Evolutionary conservation across 2,888 invertebrate genomes (phyloP).

Genomic region (Hemithea aestivaria): DNA sequence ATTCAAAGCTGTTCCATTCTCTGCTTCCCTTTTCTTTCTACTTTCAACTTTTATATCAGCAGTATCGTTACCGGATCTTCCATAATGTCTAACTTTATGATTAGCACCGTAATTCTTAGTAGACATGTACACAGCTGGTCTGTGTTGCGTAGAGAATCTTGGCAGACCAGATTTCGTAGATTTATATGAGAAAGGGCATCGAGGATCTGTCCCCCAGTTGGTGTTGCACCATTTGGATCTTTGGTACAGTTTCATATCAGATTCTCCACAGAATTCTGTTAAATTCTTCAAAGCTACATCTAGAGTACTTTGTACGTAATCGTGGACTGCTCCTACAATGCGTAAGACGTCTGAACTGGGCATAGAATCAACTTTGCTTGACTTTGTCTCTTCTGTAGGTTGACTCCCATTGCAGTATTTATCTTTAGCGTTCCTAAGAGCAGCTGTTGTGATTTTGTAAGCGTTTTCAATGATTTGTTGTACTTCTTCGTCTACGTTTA

Average conservation of each 20-base stretch:
- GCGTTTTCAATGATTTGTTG: slow-evolving; percentile 44
- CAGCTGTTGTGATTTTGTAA: slow-evolving; percentile 40
- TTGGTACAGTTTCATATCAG: slow-evolving; percentile 36
- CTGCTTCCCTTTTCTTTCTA: slow-evolving; percentile 14
- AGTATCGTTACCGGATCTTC: slow-evolving; percentile 12
- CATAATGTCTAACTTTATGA: not conserved
- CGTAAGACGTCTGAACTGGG: slow-evolving; percentile 35
- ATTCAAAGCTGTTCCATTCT: not conserved
- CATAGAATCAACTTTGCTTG: not conserved
- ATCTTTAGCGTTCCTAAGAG: slow-evolving; percentile 40
- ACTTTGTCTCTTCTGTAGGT: not conserved
- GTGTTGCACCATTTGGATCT: slow-evolving; percentile 25
- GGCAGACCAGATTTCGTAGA: slow-evolving; percentile 44
- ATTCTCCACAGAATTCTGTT: slow-evolving; percentile 44
- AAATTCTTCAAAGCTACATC: slow-evolving; percentile 40
- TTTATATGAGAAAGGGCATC: slow-evolving; percentile 30
- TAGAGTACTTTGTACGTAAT: slow-evolving; percentile 39
- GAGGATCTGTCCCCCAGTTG: slow-evolving; percentile 8
- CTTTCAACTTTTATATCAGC: slow-evolving; percentile 1
- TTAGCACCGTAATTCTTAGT: slow-evolving; percentile 32
- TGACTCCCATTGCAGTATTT: slow-evolving; percentile 46
- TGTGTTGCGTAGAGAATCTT: slow-evolving; percentile 40
- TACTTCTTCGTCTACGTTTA: slow-evolving; percentile 46
- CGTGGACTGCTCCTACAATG: slow-evolving; percentile 37
- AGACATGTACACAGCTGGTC: slow-evolving; percentile 36